A percentile compares a stretch with the other conserved stretches of the same genome.
phyloP scores from a whole-genome alignment of 2,888 invertebrate genomes.

The Anthrax anthrax region DNA sequence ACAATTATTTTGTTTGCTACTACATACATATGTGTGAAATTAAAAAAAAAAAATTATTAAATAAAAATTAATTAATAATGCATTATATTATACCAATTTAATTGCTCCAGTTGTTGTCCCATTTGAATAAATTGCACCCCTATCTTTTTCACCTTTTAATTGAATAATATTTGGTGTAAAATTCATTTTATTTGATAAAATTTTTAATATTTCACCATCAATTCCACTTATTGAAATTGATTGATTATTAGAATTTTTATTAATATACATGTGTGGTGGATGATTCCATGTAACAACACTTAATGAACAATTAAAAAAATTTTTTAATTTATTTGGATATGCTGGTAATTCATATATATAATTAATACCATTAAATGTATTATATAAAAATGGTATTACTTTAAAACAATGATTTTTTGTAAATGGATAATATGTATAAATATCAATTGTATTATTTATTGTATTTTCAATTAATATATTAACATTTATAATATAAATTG shows the following conservation, averaged over 20 bases:
- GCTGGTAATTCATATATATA: not conserved
- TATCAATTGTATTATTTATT: not conserved
- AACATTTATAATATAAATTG: not conserved
- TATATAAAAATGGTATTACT: not conserved
- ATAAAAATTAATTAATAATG: no score
- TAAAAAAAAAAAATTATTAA: no score
- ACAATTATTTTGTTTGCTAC: not conserved
- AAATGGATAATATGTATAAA: not conserved
- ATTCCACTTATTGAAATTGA: slow-evolving; percentile 4
- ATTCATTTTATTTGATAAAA: slow-evolving; percentile 8
- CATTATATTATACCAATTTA: slow-evolving; percentile 1
- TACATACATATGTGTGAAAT: no score
- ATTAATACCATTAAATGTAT: not conserved
- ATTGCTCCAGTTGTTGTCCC: slow-evolving; percentile 8
- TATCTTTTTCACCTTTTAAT: not conserved
- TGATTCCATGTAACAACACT: slow-evolving; percentile 3
- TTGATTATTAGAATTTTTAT: not conserved
- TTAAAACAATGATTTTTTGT: not conserved
- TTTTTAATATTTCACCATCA: slow-evolving; percentile 8
- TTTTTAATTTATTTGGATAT: slow-evolving; percentile 10
- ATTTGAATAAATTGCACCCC: slow-evolving; percentile 6
- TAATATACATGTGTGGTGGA: slow-evolving; percentile 7
- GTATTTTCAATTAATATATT: not conserved
- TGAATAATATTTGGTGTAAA: slow-evolving; percentile 2
- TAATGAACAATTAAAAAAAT: slow-evolving; percentile 9